phyloP scores from a whole-genome alignment of 2,113 vertebrate genomes.

The Mormoops blainvillei region DNA sequence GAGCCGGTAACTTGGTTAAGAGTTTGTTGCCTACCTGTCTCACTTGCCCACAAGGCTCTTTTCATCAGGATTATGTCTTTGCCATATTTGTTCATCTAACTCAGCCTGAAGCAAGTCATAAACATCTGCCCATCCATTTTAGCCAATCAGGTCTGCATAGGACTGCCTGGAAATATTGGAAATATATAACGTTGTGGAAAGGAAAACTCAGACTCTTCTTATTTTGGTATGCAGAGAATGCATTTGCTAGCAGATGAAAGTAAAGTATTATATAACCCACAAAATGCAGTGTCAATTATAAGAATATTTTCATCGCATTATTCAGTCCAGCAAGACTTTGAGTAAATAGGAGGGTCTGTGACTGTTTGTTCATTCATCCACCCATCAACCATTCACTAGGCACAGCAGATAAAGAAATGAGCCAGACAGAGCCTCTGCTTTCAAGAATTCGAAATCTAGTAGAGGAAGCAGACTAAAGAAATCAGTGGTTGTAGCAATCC shows the following conservation, averaged over 20 bases:
- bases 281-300: not conserved
- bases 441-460: constrained; percentile 4
- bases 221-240: constrained; percentile 31
- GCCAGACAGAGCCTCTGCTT: constrained; percentile 1
- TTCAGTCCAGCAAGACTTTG: constrained; percentile 21
- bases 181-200: constrained; percentile 16
- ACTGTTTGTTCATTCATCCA: not conserved
- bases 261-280: not conserved
- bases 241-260: not conserved
- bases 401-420: constrained; percentile 18
- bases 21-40: not conserved
- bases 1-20: not conserved
- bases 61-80: not conserved
- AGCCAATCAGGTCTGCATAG: not conserved
- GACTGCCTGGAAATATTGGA: not conserved
- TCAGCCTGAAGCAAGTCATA: not conserved
- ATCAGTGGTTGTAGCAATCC: not conserved
- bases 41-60: not conserved
- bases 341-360: not conserved
- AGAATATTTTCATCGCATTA: not conserved
- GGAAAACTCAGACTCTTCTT: not conserved
- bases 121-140: not conserved
- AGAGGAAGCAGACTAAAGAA: not conserved
- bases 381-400: not conserved
- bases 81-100: not conserved